These are phyloP conservation scores for Drosophila cognata DNA, from an alignment of 2,888 invertebrate species.

Conservation along the genomic window DNA sequence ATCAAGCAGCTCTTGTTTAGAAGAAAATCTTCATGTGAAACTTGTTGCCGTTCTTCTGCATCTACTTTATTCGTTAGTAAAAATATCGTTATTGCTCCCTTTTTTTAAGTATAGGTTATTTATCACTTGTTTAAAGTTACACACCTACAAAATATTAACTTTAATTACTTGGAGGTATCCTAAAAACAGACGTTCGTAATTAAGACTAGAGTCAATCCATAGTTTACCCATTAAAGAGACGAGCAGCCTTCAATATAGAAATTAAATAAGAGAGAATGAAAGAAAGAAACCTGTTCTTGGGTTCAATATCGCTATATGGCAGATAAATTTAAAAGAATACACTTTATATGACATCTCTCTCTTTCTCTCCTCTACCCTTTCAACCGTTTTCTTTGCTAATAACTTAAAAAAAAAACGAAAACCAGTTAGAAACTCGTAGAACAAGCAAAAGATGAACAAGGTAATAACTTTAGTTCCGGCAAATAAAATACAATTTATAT, in stretches of 20 bases:
- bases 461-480: background rate
- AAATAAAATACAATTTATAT: background rate
- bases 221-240: slow-evolving; percentile 9
- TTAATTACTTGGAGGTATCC: background rate
- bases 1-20: background rate
- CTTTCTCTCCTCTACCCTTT: slow-evolving; percentile 22
- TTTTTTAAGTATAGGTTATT: background rate
- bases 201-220: slow-evolving; percentile 18
- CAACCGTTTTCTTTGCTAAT: slow-evolving; percentile 30
- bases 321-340: slow-evolving; percentile 45
- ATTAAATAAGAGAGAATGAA: slow-evolving; percentile 1
- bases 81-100: background rate
- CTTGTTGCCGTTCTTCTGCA: slow-evolving; percentile 9
- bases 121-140: background rate
- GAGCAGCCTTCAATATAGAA: slow-evolving; percentile 12
- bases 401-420: slow-evolving; percentile 28
- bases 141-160: background rate
- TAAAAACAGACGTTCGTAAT: slow-evolving; percentile 2
- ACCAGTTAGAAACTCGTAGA: slow-evolving; percentile 50
- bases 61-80: background rate
- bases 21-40: background rate
- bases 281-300: slow-evolving; percentile 41
- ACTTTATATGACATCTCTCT: slow-evolving; percentile 23
- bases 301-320: slow-evolving; percentile 32
- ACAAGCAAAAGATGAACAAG: slow-evolving; percentile 2